Evolutionary conservation across 2,888 invertebrate species (phyloP).

Genomic region (Drosophila fungiperda): DNA sequence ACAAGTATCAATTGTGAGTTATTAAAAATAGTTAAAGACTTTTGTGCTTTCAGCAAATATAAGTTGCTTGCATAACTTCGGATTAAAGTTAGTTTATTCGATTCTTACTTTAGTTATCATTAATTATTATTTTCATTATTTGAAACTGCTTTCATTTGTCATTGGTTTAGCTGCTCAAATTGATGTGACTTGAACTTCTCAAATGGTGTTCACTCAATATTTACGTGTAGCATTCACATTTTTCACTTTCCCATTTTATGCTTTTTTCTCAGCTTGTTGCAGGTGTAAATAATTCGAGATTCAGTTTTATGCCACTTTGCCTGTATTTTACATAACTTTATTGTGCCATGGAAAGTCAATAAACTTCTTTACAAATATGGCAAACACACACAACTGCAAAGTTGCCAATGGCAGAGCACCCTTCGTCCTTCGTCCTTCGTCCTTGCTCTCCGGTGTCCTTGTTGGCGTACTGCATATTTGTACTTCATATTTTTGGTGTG

Average conservation of each 20-base stretch:
- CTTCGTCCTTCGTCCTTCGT: neutral
- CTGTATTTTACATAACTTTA: slow-evolving; percentile 17
- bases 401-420: slow-evolving; percentile 3
- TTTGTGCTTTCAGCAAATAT: neutral
- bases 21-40: neutral
- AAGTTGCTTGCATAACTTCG: neutral
- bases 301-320: neutral
- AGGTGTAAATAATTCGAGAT: slow-evolving; percentile 11
- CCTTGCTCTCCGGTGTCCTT: neutral
- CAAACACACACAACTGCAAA: slow-evolving; percentile 3
- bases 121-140: neutral
- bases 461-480: slow-evolving; percentile 10
- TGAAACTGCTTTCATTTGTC: neutral
- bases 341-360: slow-evolving; percentile 34
- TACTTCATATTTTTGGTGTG: neutral
- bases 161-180: slow-evolving; percentile 3
- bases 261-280: neutral
- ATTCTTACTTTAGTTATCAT: neutral
- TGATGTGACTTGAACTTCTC: neutral
- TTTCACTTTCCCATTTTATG: neutral
- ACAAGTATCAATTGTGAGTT: neutral
- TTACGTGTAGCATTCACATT: neutral
- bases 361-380: slow-evolving; percentile 19
- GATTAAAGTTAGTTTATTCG: neutral
- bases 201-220: slow-evolving; percentile 1